Base-by-base conservation (phyloP, 1,140 invertebrate species). In the Cheumatopsyche charites region DNA sequence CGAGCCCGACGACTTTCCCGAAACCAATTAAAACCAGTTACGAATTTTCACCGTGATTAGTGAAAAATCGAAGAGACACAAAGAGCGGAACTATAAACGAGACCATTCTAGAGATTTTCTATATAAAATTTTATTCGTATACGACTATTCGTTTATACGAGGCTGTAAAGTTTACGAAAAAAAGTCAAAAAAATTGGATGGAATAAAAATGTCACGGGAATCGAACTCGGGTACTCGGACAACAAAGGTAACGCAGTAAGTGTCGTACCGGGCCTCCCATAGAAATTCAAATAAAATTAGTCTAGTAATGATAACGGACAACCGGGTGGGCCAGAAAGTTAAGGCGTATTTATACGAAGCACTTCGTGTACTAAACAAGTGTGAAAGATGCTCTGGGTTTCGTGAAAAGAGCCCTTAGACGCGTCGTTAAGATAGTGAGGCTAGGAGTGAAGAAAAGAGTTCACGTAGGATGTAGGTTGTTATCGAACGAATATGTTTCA, bases 201-300 rank as follows among this genome's bases (percentile, higher is more conserved):
- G n/a, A n/a, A 36, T 36, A 36, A 65, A 65, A 65, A 45, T 45
- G 36, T 65, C 9, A 36, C 29, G 29, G n/a, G 29, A 36, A 36
- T 36, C 29, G 29, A 36, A 36, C 3, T 36, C 29, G 29, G 29
- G 58, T 36, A 36, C 11, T 12, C 15, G 26, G 7, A 26, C 52
- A 21, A 62, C 29, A 62, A 62, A 29, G 17, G 45, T 29, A 29
- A 45, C 2, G n/a, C n/a, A n/a, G 65, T 52, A 67, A 67, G 65
- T 67, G 65, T 67, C 65, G 47, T 43, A 36, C 47, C 42, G 58
- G 72, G 62, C 65, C 67, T 67, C 67, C 49, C 72, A 67, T 74
- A 67, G 68, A 74, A 72, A 75, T 75, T 75, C 73, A 75, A 75
- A 75, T 75, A 75, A 75, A 75, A 75, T 75, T 75, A 75, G 73